Percentiles rank a stretch among this genome's conserved stretches.
phyloP scores from a whole-genome alignment of 2,888 invertebrate genomes.

The Chymomyza caudatula region DNA sequence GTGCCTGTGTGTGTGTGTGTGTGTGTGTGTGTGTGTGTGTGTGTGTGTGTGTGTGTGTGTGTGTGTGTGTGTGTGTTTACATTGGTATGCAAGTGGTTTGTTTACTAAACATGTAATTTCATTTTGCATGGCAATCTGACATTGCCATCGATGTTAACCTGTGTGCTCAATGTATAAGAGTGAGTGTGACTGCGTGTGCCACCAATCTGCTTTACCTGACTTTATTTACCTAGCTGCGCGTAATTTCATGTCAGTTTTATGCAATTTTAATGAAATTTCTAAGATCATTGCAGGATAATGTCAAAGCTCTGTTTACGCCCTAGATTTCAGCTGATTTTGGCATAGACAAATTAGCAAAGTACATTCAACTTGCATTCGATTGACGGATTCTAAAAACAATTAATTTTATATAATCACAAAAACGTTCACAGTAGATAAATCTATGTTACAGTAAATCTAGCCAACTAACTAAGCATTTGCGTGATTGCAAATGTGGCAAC shows the following conservation, averaged over 20 bases:
- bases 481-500: too few species aligned
- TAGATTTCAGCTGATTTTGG: neutral
- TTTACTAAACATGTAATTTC: constrained; percentile 49
- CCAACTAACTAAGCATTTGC: too few species aligned
- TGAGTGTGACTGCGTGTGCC: neutral
- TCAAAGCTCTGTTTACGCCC: neutral
- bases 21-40: neutral
- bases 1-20: neutral
- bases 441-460: too few species aligned
- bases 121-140: constrained; percentile 29
- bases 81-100: constrained; percentile 36
- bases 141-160: neutral
- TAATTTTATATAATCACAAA: too few species aligned
- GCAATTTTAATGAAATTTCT: neutral
- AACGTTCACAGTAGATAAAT: too few species aligned
- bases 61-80: neutral
- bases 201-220: neutral
- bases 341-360: neutral
- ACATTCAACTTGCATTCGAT: neutral
- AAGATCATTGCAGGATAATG: neutral
- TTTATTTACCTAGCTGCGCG: neutral
- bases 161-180: neutral
- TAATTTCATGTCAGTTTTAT: neutral
- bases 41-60: neutral
- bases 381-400: neutral